phyloP scores from a whole-genome alignment of 2,113 vertebrate genomes.

The Halichoeres trimaculatus region DNA sequence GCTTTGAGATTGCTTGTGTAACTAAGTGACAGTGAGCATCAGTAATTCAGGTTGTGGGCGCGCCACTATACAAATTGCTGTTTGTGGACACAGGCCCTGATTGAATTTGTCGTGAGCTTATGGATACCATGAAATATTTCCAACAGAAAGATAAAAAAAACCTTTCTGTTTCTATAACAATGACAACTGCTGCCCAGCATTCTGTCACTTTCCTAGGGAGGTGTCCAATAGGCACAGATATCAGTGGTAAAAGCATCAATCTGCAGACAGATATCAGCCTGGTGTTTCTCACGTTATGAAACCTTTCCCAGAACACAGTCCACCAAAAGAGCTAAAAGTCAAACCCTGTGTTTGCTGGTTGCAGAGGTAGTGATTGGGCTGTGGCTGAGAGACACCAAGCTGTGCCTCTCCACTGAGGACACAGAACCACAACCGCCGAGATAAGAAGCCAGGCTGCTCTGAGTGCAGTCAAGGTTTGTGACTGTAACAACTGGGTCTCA shows the following conservation, averaged over 20 bases:
- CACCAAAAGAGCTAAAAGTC: conserved; percentile 28
- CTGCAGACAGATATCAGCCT: conserved; percentile 30
- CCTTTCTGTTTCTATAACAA: background rate
- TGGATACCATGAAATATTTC: background rate
- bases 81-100: background rate
- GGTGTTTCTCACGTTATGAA: conserved; percentile 33
- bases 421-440: conserved; percentile 70
- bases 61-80: too few relatives aligned
- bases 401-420: conserved; percentile 61
- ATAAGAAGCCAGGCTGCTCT: conserved; percentile 61
- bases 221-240: background rate
- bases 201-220: background rate
- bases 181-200: conserved; percentile 26
- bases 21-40: too few relatives aligned
- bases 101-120: background rate
- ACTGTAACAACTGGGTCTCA: conserved; percentile 61
- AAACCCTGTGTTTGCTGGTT: conserved; percentile 56
- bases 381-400: conserved; percentile 52
- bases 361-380: conserved; percentile 55
- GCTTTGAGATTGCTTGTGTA: too few relatives aligned
- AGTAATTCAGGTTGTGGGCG: too few relatives aligned
- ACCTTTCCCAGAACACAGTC: conserved; percentile 39
- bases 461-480: conserved; percentile 46
- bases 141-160: background rate
- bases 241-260: conserved; percentile 13